Base-by-base conservation (phyloP, 2,113 vertebrate genomes). In the Stigmatopora nigra region DNA sequence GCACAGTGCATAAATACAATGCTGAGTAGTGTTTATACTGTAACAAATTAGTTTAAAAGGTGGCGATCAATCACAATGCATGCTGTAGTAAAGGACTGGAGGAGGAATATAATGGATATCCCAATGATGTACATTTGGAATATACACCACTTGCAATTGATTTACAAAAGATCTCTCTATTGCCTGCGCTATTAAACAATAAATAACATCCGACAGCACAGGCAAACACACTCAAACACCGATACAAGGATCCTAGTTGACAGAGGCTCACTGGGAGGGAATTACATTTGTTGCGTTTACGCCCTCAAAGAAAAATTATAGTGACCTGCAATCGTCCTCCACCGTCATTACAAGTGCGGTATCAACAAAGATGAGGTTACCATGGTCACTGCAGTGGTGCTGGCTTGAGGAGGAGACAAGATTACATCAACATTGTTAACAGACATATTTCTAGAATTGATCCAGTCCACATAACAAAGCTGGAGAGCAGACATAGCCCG, bases 361-460 rank as follows among this genome's bases (percentile, higher is more conserved):
- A 36, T 72, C 65, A 61, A 60, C 19, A 70, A 66, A 51, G 63
- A 69, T 67, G 73, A 77, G 66, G 82, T 87, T 83, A 83, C 86
- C 76, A 83, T 81, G 75, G 83, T 70, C 75, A 78, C 75, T 48
- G 60, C n/a, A 31, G 73, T 53, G 69, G 68, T 65, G 53, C 69
- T 19, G 60, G 77, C 73, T 75, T 65, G 15, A 75, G 68, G 67
- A 72, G 60, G 57, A 81, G 70, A 52, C 64, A 62, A 71, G 72
- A 85, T 85, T 83, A 76, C 70, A 86, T 78, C 79, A 77, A 79
- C 76, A 86, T 88, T 89, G 89, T 89, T 89, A 91, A 89, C 83
- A 81, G 89, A 89, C 88, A 88, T 88, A 86, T 89, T 91, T 91
- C 83, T 86, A 85, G 86, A 89, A 90, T 89, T 89, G 89, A 89